Percentiles rank a stretch among this genome's conserved stretches.
Evolutionary conservation across 1,140 invertebrate genomes (phyloP).

Genomic region (Ctenoplectra terminalis): DNA sequence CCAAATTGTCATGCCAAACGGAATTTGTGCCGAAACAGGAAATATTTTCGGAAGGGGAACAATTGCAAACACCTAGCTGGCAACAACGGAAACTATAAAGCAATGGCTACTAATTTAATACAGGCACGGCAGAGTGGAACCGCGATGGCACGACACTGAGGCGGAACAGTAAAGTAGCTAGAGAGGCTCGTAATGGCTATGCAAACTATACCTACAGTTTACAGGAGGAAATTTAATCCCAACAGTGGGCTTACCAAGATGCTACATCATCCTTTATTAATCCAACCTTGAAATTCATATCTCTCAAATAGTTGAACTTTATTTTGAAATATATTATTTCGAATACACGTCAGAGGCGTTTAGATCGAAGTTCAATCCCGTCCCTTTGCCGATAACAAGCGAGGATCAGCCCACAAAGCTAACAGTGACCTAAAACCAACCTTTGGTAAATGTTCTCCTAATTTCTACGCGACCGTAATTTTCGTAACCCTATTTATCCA

Average conservation of each 20-base stretch:
- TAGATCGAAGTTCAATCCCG: no score
- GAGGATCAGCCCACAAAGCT: no score
- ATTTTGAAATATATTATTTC: no score
- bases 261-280: conserved; percentile 38
- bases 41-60: conserved; percentile 21
- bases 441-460: background rate
- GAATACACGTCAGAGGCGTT: no score
- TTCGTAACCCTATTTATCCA: background rate
- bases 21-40: background rate
- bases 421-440: background rate
- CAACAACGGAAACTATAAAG: conserved; percentile 40
- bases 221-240: conserved; percentile 51
- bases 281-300: conserved; percentile 15
- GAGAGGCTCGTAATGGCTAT: conserved; percentile 52
- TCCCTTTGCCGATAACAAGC: no score
- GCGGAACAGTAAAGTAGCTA: conserved; percentile 50
- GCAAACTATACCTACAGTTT: conserved; percentile 56
- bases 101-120: conserved; percentile 53
- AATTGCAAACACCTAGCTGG: background rate
- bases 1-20: background rate
- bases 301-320: no score
- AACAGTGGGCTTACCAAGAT: conserved; percentile 34
- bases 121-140: conserved; percentile 29
- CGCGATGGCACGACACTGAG: conserved; percentile 29
- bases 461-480: background rate